Base-by-base conservation (phyloP, 2,113 vertebrate species). In the Poicephalus meyeri region DNA sequence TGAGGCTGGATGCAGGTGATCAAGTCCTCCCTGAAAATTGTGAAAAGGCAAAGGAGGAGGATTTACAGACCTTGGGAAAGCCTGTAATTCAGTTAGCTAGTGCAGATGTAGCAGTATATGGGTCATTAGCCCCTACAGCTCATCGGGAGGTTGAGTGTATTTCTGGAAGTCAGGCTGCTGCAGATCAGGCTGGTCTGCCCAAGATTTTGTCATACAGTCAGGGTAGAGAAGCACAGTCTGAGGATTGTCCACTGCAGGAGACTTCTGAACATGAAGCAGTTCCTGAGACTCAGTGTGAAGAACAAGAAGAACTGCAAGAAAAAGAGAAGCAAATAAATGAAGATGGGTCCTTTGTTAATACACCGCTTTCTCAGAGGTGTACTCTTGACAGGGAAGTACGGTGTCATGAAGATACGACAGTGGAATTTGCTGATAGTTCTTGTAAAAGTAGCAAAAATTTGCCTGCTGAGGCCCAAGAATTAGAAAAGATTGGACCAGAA, bases 271-370 rank as follows among this genome's bases (percentile, higher is more conserved):
- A 90, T 18, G 97, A 98, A 80, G 95, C 95, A 91, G 72, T 98
- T 84, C 97, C 98, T 53, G 98, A 98, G 94, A 98, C 96, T 58
- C 97, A 96, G 2, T 96, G 93, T 97, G 97, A 98, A 73, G 98
- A 96, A 64, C 97, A 95, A 74, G 90, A 79, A 80, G 64, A 73
- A 26, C 20, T 37, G 17, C 29, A 79, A 53, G 31, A 61, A 24
- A 44, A 65, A 61, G 72, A 90, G 84, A 92, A 97, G 29, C 70
- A 95, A 56, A 66, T 94, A 66, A 92, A 89, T 64, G 96, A 96
- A 79, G 91, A 96, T 24, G 31, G 10, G 15, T 86, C 42, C 64
- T 94, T 55, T 95, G 92, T 66, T 86, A 95, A 78, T 65, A 13
- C 25, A 74, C 93, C 63, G 4, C 90, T 88, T 79, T 92, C 97